These are phyloP conservation scores for Octonoba sinensis DNA, from an alignment of 2,888 invertebrate genomes.

Conservation along the genomic window DNA sequence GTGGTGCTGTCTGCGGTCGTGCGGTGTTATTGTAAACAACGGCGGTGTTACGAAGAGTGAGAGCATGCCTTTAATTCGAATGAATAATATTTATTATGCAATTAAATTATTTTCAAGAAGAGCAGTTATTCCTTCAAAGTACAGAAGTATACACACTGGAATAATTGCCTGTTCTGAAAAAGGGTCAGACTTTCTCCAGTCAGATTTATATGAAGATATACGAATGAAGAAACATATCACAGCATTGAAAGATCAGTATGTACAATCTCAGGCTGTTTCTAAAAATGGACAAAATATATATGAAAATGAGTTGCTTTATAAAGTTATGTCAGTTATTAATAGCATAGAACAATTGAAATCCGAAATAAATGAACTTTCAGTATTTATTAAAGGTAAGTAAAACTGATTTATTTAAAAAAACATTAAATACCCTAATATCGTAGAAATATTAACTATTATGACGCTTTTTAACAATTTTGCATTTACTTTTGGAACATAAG, in stretches of 20 bases:
- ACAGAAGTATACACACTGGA: no score
- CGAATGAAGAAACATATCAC: constrained; percentile 41
- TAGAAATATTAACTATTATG: background rate
- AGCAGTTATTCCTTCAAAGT: no score
- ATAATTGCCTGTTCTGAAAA: no score
- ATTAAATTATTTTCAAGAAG: no score
- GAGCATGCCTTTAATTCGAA: no score
- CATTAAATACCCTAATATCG: background rate
- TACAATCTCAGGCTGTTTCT: background rate
- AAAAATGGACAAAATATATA: background rate
- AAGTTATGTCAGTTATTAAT: constrained; percentile 8
- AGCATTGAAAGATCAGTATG: constrained; percentile 11
- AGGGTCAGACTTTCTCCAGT: background rate
- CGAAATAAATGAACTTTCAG: constrained; percentile 33
- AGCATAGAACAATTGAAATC: constrained; percentile 17
- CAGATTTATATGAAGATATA: constrained; percentile 27
- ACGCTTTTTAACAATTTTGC: background rate
- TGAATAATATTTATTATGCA: no score
- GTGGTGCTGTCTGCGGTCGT: no score
- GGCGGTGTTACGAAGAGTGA: no score
- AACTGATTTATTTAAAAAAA: background rate
- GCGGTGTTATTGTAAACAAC: no score
- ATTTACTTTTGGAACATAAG: background rate
- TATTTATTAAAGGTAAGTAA: constrained; percentile 37
- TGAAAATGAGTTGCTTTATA: constrained; percentile 7